These are phyloP conservation scores for Linyphia triangularis DNA, from an alignment of 2,888 invertebrate genomes.

Conservation along the genomic window DNA sequence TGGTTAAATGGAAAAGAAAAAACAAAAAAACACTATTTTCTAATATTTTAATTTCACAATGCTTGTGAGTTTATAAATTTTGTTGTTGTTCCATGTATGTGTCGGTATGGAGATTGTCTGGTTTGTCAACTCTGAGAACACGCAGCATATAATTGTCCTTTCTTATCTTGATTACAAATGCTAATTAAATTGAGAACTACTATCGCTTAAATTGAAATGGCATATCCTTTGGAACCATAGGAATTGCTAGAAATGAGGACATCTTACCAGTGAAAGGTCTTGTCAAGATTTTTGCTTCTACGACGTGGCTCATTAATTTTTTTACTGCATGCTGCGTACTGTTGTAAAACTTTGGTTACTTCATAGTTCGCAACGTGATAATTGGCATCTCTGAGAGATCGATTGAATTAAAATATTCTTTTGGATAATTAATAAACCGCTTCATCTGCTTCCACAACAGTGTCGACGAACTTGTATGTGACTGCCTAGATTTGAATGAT, in stretches of 20 bases:
- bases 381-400: constrained; percentile 75
- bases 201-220: constrained; percentile 75
- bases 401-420: constrained; percentile 56
- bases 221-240: constrained; percentile 73
- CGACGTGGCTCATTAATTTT: constrained; percentile 73
- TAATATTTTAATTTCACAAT: constrained; percentile 52
- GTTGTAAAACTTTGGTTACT: constrained; percentile 77
- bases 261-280: constrained; percentile 75
- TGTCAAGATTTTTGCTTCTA: constrained; percentile 75
- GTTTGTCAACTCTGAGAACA: constrained; percentile 2
- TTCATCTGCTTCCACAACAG: constrained; percentile 35
- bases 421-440: constrained; percentile 29
- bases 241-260: constrained; percentile 76
- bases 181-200: constrained; percentile 75
- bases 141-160: constrained; percentile 78
- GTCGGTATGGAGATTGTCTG: constrained; percentile 3
- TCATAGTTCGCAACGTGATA: constrained; percentile 77
- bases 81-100: constrained; percentile 5
- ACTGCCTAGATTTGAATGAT: constrained; percentile 25
- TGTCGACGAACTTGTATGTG: constrained; percentile 51
- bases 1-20: constrained; percentile 36
- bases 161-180: constrained; percentile 76
- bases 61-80: constrained; percentile 16
- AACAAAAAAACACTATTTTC: constrained; percentile 8
- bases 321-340: constrained; percentile 77